These are phyloP conservation scores for Baronia brevicornis DNA, from an alignment of 2,888 invertebrate genomes.

Conservation along the genomic window DNA sequence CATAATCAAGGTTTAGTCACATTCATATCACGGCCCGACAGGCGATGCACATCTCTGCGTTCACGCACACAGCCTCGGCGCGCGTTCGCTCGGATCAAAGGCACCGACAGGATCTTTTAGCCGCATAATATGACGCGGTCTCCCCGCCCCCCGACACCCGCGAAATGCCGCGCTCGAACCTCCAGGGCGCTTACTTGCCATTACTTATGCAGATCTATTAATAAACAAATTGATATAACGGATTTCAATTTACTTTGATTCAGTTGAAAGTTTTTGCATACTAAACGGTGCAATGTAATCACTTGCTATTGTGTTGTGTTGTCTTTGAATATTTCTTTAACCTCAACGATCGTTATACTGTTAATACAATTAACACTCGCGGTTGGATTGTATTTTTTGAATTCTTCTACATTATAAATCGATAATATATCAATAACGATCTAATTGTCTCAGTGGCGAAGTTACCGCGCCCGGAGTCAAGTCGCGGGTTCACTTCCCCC, in stretches of 20 bases:
- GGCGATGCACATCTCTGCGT: constrained; percentile 57
- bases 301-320: too few relatives aligned
- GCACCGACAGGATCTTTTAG: constrained; percentile 75
- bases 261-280: constrained; percentile 14
- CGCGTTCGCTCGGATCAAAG: constrained; percentile 65
- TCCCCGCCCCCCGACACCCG: constrained; percentile 57
- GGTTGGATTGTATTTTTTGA: too few relatives aligned
- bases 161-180: constrained; percentile 56
- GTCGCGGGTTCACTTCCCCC: too few relatives aligned
- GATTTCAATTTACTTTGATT: constrained; percentile 36
- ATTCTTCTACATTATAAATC: too few relatives aligned
- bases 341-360: too few relatives aligned
- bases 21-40: constrained; percentile 70
- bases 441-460: too few relatives aligned
- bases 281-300: constrained; percentile 9
- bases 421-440: too few relatives aligned
- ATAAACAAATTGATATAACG: constrained; percentile 71
- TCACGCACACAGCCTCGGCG: constrained; percentile 31
- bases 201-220: constrained; percentile 73
- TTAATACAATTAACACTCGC: too few relatives aligned
- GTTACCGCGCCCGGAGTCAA: too few relatives aligned
- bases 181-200: constrained; percentile 66
- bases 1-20: constrained; percentile 75
- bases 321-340: background rate
- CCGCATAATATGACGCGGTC: constrained; percentile 74